Percentiles rank a stretch among this genome's conserved stretches.
These are phyloP conservation scores for Agrochola lychnidis DNA, from an alignment of 2,888 invertebrate genomes.

Conservation along the genomic window DNA sequence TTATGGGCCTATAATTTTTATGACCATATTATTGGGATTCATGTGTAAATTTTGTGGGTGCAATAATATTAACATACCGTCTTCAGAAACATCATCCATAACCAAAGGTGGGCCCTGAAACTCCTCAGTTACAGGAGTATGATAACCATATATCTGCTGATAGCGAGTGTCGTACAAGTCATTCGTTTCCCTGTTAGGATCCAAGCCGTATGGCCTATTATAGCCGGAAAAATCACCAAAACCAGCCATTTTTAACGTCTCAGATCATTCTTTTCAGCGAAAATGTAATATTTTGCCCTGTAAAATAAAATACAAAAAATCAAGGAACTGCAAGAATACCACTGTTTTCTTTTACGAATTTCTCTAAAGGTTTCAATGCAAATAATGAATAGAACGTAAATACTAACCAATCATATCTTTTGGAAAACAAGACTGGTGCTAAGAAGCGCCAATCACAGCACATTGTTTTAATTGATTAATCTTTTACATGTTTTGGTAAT, in stretches of 20 bases:
- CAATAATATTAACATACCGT: conserved; percentile 76
- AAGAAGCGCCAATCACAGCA: conserved; percentile 1
- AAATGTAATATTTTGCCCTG: conserved; percentile 26
- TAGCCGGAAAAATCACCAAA: conserved; percentile 86
- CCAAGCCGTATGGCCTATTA: conserved; percentile 86
- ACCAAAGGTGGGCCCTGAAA: conserved; percentile 88
- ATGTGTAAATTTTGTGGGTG: background rate
- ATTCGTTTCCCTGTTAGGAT: conserved; percentile 86
- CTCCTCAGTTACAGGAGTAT: conserved; percentile 87
- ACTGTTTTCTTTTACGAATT: conserved; percentile 34
- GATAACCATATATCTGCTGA: conserved; percentile 88
- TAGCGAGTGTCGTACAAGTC: conserved; percentile 88
- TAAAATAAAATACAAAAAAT: conserved; percentile 60
- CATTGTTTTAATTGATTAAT: fast-evolving
- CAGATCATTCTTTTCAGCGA: conserved; percentile 49
- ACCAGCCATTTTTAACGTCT: conserved; percentile 83
- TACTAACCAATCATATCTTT: conserved; percentile 4
- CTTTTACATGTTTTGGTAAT: background rate
- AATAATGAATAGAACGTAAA: fast-evolving
- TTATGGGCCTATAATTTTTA: background rate
- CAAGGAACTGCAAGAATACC: conserved; percentile 20
- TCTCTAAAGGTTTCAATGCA: background rate
- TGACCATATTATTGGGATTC: background rate
- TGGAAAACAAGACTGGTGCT: fast-evolving
- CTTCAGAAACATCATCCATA: conserved; percentile 86